Percentiles rank a stretch among this genome's conserved stretches.
These are phyloP conservation scores for Haemorhous mexicanus DNA, from an alignment of 2,113 vertebrate genomes.

Conservation along the genomic window DNA sequence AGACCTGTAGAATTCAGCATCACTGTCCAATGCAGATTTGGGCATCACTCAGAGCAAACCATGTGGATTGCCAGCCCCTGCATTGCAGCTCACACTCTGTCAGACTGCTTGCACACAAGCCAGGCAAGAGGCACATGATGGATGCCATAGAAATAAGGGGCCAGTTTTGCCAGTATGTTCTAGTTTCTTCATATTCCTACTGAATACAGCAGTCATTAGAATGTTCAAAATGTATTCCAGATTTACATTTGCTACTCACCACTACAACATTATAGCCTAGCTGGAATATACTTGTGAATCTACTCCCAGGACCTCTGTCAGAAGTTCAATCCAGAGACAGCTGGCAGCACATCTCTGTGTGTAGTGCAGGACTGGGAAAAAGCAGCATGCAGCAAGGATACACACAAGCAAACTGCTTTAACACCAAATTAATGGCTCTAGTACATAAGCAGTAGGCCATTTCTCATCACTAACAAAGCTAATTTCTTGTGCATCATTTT, in stretches of 20 bases:
- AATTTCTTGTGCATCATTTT: neutral
- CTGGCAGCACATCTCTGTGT: neutral
- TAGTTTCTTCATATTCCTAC: neutral
- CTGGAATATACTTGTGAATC: neutral
- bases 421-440: neutral
- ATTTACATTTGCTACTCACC: neutral
- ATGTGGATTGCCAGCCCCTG: neutral
- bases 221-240: neutral
- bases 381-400: neutral
- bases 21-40: neutral
- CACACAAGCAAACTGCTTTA: neutral
- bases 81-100: neutral
- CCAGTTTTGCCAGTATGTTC: neutral
- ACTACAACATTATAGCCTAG: neutral
- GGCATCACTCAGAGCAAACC: neutral
- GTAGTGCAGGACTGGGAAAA: neutral
- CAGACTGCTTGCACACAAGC: neutral
- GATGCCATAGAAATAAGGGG: neutral
- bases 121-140: neutral
- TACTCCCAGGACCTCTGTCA: neutral
- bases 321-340: neutral
- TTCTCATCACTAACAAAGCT: neutral
- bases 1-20: neutral
- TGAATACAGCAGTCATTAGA: neutral
- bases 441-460: neutral